Conservation (phyloP, 2,888 invertebrate genomes). For the Metellina segmentata region DNA sequence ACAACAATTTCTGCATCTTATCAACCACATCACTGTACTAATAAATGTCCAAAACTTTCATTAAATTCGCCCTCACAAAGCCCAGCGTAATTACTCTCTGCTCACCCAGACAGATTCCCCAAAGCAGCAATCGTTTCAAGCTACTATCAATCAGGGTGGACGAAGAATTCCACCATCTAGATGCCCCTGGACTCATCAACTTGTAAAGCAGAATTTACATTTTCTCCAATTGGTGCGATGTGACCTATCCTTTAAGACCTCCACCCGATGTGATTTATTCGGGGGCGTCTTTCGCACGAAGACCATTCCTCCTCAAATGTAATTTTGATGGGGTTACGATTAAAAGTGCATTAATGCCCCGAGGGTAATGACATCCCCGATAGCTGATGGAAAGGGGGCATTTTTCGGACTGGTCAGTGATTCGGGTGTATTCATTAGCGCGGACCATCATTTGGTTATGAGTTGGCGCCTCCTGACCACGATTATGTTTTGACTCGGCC, state of each 20-base stretch:
- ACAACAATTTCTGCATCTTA: not conserved
- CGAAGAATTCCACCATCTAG: slow-evolving; percentile 8
- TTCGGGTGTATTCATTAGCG: slow-evolving; percentile 63
- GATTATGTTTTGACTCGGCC: slow-evolving; percentile 40
- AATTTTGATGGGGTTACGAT: slow-evolving; percentile 74
- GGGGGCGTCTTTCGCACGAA: slow-evolving; percentile 28
- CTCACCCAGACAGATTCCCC: not conserved
- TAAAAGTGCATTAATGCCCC: slow-evolving; percentile 74
- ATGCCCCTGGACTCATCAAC: not conserved
- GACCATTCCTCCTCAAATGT: slow-evolving; percentile 52
- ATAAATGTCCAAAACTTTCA: slow-evolving; percentile 44
- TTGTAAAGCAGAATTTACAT: slow-evolving; percentile 44
- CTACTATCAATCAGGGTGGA: slow-evolving; percentile 37
- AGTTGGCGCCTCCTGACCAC: slow-evolving; percentile 48
- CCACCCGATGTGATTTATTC: slow-evolving; percentile 50
- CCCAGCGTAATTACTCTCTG: slow-evolving; percentile 23
- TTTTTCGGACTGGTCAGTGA: slow-evolving; percentile 74
- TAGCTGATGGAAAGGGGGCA: slow-evolving; percentile 2
- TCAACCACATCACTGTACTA: not conserved
- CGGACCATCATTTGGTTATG: slow-evolving; percentile 52
- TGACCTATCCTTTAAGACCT: too few relatives aligned
- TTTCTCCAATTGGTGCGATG: not conserved
- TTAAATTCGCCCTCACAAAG: slow-evolving; percentile 5
- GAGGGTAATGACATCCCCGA: slow-evolving; percentile 57
- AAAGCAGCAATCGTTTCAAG: not conserved